Evolutionary conservation across 2,797 vertebrate species (phyloP).

Genomic region (Melanotaenia trifasciata): DNA sequence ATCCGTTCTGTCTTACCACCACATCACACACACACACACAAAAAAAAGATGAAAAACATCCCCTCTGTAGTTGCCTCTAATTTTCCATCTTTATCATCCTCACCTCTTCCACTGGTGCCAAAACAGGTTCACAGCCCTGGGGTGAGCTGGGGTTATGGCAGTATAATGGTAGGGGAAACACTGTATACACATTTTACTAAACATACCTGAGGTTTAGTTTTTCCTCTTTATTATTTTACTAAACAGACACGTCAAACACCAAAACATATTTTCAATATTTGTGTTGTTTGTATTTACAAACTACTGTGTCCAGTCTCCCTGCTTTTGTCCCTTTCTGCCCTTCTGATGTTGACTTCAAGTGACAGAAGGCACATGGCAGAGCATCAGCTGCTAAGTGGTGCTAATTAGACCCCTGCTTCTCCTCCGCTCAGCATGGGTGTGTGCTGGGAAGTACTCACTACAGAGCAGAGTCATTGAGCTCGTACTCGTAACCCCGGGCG

Average conservation of each 20-base stretch:
- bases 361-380: conserved; percentile 69
- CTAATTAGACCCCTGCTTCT: conserved; percentile 76
- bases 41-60: conserved; percentile 14
- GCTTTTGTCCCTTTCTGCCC: not conserved
- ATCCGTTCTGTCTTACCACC: conserved; percentile 20
- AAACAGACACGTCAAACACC: not conserved
- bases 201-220: not conserved
- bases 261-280: not conserved
- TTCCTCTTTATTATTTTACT: not conserved
- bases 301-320: not conserved
- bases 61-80: not conserved
- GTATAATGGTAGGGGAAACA: no score
- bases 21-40: conserved; percentile 10
- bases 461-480: conserved; percentile 83
- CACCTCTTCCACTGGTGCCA: conserved; percentile 3
- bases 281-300: not conserved
- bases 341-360: conserved; percentile 55
- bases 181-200: not conserved
- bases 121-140: no score
- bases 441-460: conserved; percentile 74
- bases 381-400: conserved; percentile 50
- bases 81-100: conserved; percentile 11
- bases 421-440: conserved; percentile 35
- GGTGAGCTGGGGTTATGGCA: no score
- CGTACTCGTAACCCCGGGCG: conserved; percentile 77